A percentile compares a stretch with the other conserved stretches of the same genome.
These are phyloP conservation scores for Lonchura striata DNA, from an alignment of 2,113 vertebrate genomes.

Conservation along the genomic window DNA sequence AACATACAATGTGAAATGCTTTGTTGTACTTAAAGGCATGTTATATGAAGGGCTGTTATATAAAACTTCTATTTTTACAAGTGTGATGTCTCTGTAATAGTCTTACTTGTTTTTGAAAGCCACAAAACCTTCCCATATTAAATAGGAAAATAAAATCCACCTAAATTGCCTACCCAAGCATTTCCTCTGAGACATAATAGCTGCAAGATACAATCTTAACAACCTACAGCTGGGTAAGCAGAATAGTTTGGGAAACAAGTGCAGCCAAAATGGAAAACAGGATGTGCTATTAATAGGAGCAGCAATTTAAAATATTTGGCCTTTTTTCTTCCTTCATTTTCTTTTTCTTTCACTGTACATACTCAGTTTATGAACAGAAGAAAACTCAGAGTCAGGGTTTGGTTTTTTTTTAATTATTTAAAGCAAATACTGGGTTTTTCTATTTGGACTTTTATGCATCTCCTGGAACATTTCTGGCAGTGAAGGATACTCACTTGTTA, in stretches of 20 bases:
- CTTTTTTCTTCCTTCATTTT: background rate
- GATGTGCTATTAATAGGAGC: background rate
- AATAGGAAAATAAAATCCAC: background rate
- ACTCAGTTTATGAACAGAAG: background rate
- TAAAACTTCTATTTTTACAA: background rate
- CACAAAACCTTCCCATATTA: background rate
- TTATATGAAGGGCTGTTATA: background rate
- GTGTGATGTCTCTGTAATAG: background rate
- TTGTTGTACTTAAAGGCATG: background rate
- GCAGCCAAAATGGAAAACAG: background rate
- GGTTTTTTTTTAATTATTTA: background rate
- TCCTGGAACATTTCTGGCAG: background rate
- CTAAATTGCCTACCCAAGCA: background rate
- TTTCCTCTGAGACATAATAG: slow-evolving; percentile 26
- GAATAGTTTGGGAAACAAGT: background rate
- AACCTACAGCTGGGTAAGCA: slow-evolving; percentile 36
- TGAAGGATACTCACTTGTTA: background rate
- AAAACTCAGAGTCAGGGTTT: background rate
- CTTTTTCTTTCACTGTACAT: background rate
- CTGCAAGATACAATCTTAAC: slow-evolving; percentile 21
- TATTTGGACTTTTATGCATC: background rate
- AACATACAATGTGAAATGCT: background rate
- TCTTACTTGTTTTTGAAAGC: background rate
- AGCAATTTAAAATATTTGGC: background rate
- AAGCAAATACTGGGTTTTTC: background rate